Evolutionary conservation across 2,797 vertebrate species (phyloP), one percentile per base, ranked within the genome.

Genomic region (Rhadinocentrus ornatus): DNA sequence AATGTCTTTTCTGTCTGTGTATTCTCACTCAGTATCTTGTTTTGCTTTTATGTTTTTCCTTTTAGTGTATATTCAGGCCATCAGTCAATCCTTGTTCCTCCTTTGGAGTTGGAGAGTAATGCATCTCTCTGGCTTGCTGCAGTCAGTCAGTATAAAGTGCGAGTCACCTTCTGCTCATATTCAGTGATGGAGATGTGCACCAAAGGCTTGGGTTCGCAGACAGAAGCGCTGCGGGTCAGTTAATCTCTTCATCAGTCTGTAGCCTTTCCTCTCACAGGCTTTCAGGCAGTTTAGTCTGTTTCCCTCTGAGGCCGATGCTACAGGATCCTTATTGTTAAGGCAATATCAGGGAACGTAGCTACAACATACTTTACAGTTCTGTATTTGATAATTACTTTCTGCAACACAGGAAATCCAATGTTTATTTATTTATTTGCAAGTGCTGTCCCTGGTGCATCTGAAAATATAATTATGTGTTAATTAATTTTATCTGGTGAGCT

Each of bases 141-240:
- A 0, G 97, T 99, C 71, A 99, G 97, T 86, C 97, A 99, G 88
- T 97, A 97, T 88, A 97, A 96, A 92, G 96, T 97, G 18, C 96
- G 97, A 0, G 95, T 97, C 81, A 98, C 97, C 1, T 99, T 99
- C 95, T 99, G 97, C 86, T 99, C 97, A 0, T 99, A 99, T 80
- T 98, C 97, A 0, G 97, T 99, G 72, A 99, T 99, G 97, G 97
- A 99, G 92, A 97, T 98, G 95, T 99, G 97, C 88, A 97, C 97
- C 87, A 96, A 96, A 78, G 97, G 97, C 37, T 94, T 99, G 53
- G 97, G 97, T 0, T 89, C 96, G 0, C 97, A 98, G 91, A 98
- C 96, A 0, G 95, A 96, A 31, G 83, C 87, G 4, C 94, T 99
- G 20, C 91, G 96, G 93, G 97, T 98, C 61, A 94, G 96, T 83